phyloP scores from a whole-genome alignment of 1,140 invertebrate genomes.

The Nasonia longicornis region DNA sequence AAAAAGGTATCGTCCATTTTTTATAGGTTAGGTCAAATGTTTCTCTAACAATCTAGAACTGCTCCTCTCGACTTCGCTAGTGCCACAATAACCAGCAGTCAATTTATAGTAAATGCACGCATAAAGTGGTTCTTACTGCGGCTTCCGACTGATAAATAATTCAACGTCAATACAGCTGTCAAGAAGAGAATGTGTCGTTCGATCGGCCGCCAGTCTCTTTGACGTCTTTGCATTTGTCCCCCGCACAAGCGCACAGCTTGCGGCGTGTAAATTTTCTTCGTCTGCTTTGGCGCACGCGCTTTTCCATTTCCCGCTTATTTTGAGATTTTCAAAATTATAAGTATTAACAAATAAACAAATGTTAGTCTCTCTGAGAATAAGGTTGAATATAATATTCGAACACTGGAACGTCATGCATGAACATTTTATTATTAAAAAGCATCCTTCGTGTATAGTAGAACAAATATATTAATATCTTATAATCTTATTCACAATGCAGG shows the following conservation, averaged over 20 bases:
- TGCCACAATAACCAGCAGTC: not conserved
- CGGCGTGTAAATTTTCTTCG: too few species aligned
- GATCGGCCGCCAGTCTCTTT: constrained; percentile 25
- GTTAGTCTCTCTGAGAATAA: not conserved
- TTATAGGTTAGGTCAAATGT: constrained; percentile 40
- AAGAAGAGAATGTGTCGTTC: constrained; percentile 8
- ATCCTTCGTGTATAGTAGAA: constrained; percentile 41
- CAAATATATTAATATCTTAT: constrained; percentile 38
- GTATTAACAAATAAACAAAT: too few species aligned
- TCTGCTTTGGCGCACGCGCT: too few species aligned
- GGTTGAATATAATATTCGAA: not conserved
- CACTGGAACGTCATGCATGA: constrained; percentile 16
- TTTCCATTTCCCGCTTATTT: too few species aligned
- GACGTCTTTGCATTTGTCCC: constrained; percentile 12
- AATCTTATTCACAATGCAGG: constrained; percentile 13
- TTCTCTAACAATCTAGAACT: constrained; percentile 37
- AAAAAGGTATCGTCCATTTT: constrained; percentile 57
- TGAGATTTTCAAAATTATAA: too few species aligned
- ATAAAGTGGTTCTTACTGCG: constrained; percentile 40
- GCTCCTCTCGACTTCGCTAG: not conserved
- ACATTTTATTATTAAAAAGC: constrained; percentile 41
- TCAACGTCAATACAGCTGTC: constrained; percentile 26
- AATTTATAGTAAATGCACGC: constrained; percentile 24
- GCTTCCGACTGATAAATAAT: constrained; percentile 11
- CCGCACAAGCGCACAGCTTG: constrained; percentile 35